phyloP scores from a whole-genome alignment of 2,113 vertebrate species.

The Aplodontia rufa region DNA sequence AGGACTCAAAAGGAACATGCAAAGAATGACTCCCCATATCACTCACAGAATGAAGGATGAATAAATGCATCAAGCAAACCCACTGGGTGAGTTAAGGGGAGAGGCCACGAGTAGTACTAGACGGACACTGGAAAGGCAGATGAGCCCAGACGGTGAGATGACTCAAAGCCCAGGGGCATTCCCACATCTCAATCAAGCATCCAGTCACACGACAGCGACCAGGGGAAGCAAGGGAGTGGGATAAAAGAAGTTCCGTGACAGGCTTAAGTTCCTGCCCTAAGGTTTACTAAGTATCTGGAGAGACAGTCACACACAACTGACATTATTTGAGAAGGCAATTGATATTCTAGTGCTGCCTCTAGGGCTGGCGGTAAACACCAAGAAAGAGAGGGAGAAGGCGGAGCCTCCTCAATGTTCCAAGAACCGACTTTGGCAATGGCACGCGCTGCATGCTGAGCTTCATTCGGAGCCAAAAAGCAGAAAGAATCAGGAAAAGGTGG shows the following conservation, averaged over 20 bases:
- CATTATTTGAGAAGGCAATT: background rate
- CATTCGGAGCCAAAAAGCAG: background rate
- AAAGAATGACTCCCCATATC: background rate
- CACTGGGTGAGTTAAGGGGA: background rate
- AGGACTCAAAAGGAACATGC: background rate
- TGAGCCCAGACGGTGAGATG: background rate
- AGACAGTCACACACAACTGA: background rate
- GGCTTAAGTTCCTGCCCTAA: background rate
- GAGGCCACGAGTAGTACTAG: fast-evolving
- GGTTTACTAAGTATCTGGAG: background rate
- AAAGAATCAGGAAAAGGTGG: background rate
- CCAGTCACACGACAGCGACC: background rate
- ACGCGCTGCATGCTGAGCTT: fast-evolving
- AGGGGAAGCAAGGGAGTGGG: background rate
- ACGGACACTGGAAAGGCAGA: background rate
- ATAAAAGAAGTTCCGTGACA: background rate
- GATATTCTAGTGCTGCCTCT: background rate
- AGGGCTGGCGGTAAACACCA: background rate
- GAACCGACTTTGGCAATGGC: background rate
- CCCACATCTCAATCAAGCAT: background rate
- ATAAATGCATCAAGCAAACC: background rate
- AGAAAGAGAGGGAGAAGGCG: background rate
- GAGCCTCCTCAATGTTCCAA: background rate
- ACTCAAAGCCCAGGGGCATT: background rate
- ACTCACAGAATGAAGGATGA: background rate